Conservation (phyloP, 1,140 invertebrate genomes). For the Dinoponera quadriceps region DNA sequence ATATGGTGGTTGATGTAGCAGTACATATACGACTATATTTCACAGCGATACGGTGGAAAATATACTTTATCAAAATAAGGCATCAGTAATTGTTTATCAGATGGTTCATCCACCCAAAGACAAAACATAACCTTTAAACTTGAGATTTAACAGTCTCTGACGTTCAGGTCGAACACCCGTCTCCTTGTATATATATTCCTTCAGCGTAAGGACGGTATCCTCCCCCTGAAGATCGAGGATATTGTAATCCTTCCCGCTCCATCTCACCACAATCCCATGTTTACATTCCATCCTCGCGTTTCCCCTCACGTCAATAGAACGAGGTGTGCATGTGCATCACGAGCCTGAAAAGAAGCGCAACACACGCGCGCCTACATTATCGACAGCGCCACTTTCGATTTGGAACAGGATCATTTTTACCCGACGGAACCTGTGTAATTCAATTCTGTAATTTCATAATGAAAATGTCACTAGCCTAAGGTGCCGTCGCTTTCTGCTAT, state of each 20-base stretch:
- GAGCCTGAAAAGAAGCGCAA: neutral
- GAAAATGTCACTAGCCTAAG: too few relatives aligned
- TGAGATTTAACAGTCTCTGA: conserved; percentile 97
- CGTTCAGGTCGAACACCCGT: conserved; percentile 95
- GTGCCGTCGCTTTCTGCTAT: too few relatives aligned
- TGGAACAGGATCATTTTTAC: neutral
- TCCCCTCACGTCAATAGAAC: conserved; percentile 16
- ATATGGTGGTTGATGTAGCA: neutral
- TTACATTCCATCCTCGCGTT: conserved; percentile 81
- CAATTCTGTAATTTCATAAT: too few relatives aligned
- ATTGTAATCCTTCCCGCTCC: conserved; percentile 95
- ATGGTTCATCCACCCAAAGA: neutral
- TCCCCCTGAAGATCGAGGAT: conserved; percentile 89
- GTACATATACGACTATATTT: neutral
- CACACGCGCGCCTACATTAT: conserved; percentile 9
- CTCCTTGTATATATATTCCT: conserved; percentile 91
- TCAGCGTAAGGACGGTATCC: conserved; percentile 92
- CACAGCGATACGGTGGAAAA: neutral
- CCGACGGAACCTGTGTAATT: too few relatives aligned
- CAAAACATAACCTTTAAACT: conserved; percentile 92
- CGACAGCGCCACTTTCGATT: neutral
- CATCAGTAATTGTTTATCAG: neutral
- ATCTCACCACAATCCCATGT: conserved; percentile 92
- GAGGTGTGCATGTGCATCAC: conserved; percentile 22
- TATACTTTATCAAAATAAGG: neutral